These are phyloP conservation scores for Drosophila dives DNA, from an alignment of 2,888 invertebrate species.

Conservation along the genomic window DNA sequence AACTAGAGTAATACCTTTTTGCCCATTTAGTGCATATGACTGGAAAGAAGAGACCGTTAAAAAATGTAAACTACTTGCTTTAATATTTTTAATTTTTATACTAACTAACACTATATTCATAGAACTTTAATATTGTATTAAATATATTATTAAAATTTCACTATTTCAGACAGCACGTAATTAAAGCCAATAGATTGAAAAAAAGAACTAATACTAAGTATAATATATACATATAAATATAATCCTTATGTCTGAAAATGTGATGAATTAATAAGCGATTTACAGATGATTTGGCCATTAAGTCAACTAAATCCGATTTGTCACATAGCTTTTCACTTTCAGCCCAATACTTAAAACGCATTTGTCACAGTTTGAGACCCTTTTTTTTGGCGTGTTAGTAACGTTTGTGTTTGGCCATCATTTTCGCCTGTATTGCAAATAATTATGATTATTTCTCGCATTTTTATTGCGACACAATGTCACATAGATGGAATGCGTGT, in stretches of 20 bases:
- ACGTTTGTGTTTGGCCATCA: constrained; percentile 27
- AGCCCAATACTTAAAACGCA: constrained; percentile 8
- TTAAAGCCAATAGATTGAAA: not conserved
- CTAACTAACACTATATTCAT: not conserved
- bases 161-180: not conserved
- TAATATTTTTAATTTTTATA: not conserved
- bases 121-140: not conserved
- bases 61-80: not conserved
- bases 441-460: constrained; percentile 62
- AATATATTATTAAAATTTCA: not conserved
- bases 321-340: not conserved
- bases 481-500: constrained; percentile 33
- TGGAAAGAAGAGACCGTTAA: not conserved
- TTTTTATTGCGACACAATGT: constrained; percentile 35
- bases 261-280: constrained; percentile 22
- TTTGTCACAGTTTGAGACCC: constrained; percentile 28
- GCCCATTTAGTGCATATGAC: not conserved
- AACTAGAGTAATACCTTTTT: constrained; percentile 13
- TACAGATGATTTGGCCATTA: constrained; percentile 12
- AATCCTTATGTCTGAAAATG: not conserved
- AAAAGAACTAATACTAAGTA: not conserved
- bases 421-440: constrained; percentile 28
- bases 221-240: not conserved
- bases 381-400: constrained; percentile 5
- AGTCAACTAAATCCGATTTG: constrained; percentile 12